phyloP scores from a whole-genome alignment of 2,797 vertebrate species.

The Phaenicophaeus curvirostris region DNA sequence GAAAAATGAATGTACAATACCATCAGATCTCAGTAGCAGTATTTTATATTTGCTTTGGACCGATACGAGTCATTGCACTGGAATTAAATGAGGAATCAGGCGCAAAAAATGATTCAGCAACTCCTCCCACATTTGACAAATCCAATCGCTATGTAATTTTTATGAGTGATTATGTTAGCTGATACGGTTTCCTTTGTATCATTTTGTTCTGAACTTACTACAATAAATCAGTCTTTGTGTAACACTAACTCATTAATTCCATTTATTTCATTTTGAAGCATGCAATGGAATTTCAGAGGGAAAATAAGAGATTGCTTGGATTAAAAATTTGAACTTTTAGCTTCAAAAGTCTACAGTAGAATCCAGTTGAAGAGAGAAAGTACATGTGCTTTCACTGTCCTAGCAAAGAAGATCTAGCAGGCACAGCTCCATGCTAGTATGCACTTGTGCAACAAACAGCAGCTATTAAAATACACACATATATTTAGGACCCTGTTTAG shows the following conservation, averaged over 20 bases:
- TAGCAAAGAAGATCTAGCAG: background rate
- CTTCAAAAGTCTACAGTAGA: background rate
- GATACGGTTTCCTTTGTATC: background rate
- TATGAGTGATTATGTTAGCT: background rate
- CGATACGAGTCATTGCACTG: background rate
- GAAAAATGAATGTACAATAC: background rate
- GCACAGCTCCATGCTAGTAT: slow-evolving; percentile 1
- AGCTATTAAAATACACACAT: slow-evolving; percentile 5
- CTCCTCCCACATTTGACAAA: background rate
- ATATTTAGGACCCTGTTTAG: background rate
- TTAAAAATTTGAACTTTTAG: background rate
- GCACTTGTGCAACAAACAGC: slow-evolving; percentile 8
- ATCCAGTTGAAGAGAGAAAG: slow-evolving; percentile 15
- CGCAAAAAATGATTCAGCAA: background rate
- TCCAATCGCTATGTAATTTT: background rate
- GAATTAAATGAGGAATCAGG: background rate
- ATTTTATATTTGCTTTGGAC: background rate
- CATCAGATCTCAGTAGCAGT: background rate
- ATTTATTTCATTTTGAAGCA: slow-evolving; percentile 24
- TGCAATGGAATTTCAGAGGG: slow-evolving; percentile 25
- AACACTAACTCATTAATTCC: background rate
- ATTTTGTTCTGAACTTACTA: slow-evolving; percentile 36
- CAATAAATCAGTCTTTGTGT: slow-evolving; percentile 11
- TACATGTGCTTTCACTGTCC: background rate
- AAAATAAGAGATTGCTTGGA: background rate